Conservation (phyloP, 2,113 vertebrate genomes). For the Sminthopsis crassicaudata region DNA sequence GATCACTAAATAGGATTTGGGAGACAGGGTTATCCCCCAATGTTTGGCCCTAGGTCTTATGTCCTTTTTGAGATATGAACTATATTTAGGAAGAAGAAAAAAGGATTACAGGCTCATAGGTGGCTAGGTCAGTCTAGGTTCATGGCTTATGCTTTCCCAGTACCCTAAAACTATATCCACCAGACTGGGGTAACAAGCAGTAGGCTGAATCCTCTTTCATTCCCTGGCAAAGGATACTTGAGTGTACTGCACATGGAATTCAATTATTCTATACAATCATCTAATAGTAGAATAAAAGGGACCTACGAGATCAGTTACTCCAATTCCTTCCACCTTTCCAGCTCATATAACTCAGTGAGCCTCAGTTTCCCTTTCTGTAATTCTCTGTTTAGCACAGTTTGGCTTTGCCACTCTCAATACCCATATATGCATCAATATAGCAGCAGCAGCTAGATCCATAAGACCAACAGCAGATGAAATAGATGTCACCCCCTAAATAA, state of each 20-base stretch:
- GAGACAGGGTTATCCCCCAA: neutral
- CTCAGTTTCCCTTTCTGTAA: neutral
- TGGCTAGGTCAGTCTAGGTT: neutral
- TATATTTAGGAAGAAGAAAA: neutral
- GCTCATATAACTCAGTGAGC: neutral
- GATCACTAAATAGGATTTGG: neutral
- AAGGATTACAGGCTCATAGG: neutral
- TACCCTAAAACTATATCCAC: neutral
- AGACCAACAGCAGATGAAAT: neutral
- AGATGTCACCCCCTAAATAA: neutral
- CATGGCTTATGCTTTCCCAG: neutral
- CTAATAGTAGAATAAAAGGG: neutral
- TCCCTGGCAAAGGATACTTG: neutral
- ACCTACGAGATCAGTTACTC: neutral
- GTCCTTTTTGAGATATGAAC: neutral
- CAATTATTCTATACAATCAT: neutral
- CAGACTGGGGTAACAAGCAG: neutral
- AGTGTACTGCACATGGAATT: neutral
- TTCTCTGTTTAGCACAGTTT: neutral
- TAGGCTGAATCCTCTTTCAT: neutral
- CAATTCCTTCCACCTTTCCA: neutral
- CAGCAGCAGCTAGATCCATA: neutral
- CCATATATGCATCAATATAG: neutral
- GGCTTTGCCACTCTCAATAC: neutral
- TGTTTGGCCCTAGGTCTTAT: neutral